Evolutionary conservation across 92 coral and sea anemone genomes (phyloP).

Genomic region (Epizoanthus ramosus): DNA sequence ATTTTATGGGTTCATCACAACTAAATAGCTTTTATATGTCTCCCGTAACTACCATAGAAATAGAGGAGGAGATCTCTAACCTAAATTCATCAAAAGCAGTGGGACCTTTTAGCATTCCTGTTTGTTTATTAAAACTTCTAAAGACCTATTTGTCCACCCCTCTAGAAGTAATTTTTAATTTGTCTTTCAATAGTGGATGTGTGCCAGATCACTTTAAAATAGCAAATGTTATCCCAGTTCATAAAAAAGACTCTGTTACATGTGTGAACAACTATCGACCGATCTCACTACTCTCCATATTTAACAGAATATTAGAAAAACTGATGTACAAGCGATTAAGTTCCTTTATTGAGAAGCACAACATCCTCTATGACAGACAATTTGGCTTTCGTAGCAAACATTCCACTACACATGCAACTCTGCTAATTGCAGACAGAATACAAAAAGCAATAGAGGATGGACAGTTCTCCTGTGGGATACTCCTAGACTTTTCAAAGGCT

Average conservation of each 20-base stretch:
- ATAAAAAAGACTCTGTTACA: slow-evolving; percentile 33
- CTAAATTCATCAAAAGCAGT: slow-evolving; percentile 15
- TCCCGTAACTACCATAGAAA: slow-evolving; percentile 21
- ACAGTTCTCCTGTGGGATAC: too few species aligned
- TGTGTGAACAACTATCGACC: slow-evolving; percentile 46
- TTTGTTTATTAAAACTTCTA: slow-evolving; percentile 26
- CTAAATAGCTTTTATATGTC: neutral
- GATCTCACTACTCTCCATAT: slow-evolving; percentile 42
- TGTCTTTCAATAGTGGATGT: slow-evolving; percentile 41
- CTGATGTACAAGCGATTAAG: slow-evolving; percentile 33
- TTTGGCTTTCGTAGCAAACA: slow-evolving; percentile 34
- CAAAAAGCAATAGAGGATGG: too few species aligned
- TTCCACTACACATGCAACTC: too few species aligned
- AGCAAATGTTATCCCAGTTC: slow-evolving; percentile 28
- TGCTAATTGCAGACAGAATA: too few species aligned
- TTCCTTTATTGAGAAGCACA: slow-evolving; percentile 22
- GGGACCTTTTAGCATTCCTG: slow-evolving; percentile 50
- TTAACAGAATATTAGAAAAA: slow-evolving; percentile 38
- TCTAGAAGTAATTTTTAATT: slow-evolving; percentile 33
- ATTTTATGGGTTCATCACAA: neutral
- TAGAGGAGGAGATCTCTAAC: neutral
- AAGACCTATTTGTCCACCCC: slow-evolving; percentile 37
- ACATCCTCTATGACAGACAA: slow-evolving; percentile 43
- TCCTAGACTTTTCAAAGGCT: too few species aligned
- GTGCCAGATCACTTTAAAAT: slow-evolving; percentile 46